A percentile compares a stretch with the other conserved stretches of the same genome.
Evolutionary conservation across 2,113 vertebrate species (phyloP).

Genomic region (Regulus satrapa): DNA sequence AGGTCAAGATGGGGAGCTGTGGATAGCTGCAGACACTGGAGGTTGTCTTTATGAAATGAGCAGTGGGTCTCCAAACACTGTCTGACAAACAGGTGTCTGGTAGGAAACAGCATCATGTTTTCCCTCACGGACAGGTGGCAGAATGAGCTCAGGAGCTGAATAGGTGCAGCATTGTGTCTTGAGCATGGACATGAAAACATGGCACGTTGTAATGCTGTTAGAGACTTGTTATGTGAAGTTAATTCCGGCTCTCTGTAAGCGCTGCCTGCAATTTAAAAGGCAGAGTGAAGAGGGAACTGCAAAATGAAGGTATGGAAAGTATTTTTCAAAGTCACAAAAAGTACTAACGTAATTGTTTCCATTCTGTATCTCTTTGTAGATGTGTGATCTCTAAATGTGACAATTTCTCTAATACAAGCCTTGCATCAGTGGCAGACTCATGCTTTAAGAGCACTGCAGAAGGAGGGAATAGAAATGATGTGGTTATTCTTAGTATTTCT

Average conservation of each 20-base stretch:
- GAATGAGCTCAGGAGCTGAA: neutral
- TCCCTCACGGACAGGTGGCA: neutral
- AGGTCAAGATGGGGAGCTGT: neutral
- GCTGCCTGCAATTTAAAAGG: neutral
- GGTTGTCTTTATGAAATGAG: neutral
- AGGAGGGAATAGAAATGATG: neutral
- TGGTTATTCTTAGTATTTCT: slow-evolving; percentile 31
- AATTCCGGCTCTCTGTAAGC: neutral
- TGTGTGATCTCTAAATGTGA: neutral
- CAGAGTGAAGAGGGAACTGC: neutral
- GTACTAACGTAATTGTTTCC: neutral
- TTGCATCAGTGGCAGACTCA: neutral
- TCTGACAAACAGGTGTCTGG: neutral
- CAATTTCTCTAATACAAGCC: neutral
- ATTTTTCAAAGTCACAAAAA: accelerated
- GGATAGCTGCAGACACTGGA: neutral
- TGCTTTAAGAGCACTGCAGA: neutral
- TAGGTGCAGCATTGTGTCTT: neutral
- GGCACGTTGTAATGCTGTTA: neutral
- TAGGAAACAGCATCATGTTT: neutral
- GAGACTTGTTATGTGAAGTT: neutral
- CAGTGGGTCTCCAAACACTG: neutral
- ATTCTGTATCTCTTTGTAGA: neutral
- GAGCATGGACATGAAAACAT: neutral
- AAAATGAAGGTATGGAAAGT: neutral